Base-by-base conservation (phyloP, 2,888 invertebrate genomes). In the Chymomyza caudatula region DNA sequence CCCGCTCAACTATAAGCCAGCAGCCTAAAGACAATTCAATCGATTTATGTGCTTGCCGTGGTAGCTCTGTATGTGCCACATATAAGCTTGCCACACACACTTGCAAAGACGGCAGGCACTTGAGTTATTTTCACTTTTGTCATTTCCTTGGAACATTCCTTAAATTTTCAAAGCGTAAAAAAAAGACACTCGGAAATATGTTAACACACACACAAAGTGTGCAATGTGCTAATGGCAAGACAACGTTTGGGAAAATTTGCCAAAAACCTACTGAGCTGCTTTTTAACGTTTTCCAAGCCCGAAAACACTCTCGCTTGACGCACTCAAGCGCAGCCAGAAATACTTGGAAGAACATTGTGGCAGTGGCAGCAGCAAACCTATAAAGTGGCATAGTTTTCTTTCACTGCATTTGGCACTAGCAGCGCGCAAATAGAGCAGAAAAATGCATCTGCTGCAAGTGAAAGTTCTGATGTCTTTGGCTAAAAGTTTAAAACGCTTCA, bases 51-150 rank as follows among this genome's bases (percentile, higher is more conserved):
- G 17, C 55, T 37, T 53, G 56, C 20, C n/a, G 13, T 20, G 55
- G 43, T 52, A n/a, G n/a, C 6, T 52, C 42, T 17, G 25, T 51
- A 56, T 19, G 59, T 52, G 25, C 51, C 52, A 29, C 25, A 54
- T 15, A n/a, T 8, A 5, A 17, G 25, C 15, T 2, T 11, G 22
- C 19, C 37, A 20, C 0, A 29, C 43, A 22, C 29, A 54, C 47
- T 42, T 17, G 20, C 25, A 19, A 29, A 11, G 15, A 15, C 19
- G 53, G 55, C 55, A 68, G 73, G 56, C 77, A 76, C 65, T 84
- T 71, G 68, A 76, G 78, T 85, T 86, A 78, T 84, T 80, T 82
- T 82, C 74, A 81, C 75, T 87, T 79, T 74, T 80, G 85, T 79
- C 83, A 83, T 81, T 86, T 85, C 74, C 78, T 77, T 54, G 71